Evolutionary conservation across 2,888 invertebrate genomes (phyloP).

Genomic region (Nephrotoma appendiculata): DNA sequence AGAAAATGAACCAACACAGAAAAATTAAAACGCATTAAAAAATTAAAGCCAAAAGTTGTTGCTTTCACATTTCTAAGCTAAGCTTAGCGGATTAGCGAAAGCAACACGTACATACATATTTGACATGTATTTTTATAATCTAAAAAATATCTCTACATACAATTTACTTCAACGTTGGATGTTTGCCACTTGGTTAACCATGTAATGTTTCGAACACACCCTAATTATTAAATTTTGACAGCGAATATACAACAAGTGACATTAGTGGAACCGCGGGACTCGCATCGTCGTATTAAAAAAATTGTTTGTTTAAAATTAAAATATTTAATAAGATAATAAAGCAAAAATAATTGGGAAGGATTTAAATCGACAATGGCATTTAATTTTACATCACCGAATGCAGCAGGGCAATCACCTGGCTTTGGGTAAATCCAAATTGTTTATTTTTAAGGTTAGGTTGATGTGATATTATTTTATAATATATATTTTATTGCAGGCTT

Average conservation of each 20-base stretch:
- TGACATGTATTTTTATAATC: too few relatives aligned
- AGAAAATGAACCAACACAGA: too few relatives aligned
- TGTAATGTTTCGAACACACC: not conserved
- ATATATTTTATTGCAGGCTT: not conserved
- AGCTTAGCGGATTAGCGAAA: too few relatives aligned
- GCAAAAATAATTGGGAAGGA: not conserved
- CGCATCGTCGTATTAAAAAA: too few relatives aligned
- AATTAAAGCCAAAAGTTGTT: too few relatives aligned
- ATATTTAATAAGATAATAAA: not conserved
- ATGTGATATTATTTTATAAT: not conserved
- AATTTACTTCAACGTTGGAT: too few relatives aligned
- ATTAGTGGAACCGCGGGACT: not conserved
- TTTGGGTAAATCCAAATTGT: not conserved
- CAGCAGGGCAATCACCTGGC: not conserved
- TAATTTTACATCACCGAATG: not conserved
- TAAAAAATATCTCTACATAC: too few relatives aligned
- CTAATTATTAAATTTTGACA: not conserved
- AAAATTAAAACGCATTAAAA: too few relatives aligned
- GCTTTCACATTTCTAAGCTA: too few relatives aligned
- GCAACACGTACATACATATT: too few relatives aligned
- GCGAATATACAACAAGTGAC: not conserved
- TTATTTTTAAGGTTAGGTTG: not conserved
- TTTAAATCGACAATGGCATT: not conserved
- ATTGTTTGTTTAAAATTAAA: not conserved
- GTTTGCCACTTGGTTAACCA: too few relatives aligned